Conservation (phyloP, 2,888 invertebrate species). For the Drosophila melanosoma region DNA sequence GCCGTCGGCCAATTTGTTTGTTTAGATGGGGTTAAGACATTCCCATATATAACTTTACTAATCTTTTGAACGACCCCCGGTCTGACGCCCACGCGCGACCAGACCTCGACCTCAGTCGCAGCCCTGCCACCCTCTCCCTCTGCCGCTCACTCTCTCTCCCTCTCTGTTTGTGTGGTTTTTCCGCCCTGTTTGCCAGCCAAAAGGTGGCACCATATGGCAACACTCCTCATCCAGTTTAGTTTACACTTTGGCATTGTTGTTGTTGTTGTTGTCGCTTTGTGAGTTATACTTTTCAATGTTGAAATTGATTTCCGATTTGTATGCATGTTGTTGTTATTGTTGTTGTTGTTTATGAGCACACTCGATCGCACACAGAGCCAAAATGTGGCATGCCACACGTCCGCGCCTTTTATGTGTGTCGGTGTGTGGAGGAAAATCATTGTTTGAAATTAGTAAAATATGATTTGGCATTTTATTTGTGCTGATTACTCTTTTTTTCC, state of each 20-base stretch:
- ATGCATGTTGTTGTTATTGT: conserved; percentile 37
- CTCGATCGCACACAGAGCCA: conserved; percentile 46
- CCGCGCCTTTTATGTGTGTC: conserved; percentile 35
- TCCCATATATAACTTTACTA: conserved; percentile 72
- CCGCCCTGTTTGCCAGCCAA: conserved; percentile 50
- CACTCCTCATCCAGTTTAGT: conserved; percentile 52
- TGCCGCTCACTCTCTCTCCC: neutral
- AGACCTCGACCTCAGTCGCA: conserved; percentile 57
- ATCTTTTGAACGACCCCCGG: conserved; percentile 52
- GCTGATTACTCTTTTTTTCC: conserved; percentile 3
- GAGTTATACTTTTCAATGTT: conserved; percentile 70
- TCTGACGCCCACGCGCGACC: conserved; percentile 60
- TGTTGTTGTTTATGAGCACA: conserved; percentile 49
- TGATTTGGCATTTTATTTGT: conserved; percentile 60
- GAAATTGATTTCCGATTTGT: conserved; percentile 76
- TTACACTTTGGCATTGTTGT: conserved; percentile 31
- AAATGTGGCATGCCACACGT: conserved; percentile 68
- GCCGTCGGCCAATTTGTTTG: conserved; percentile 74
- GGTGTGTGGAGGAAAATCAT: conserved; percentile 11
- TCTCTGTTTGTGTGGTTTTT: conserved; percentile 46
- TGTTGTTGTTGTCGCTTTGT: conserved; percentile 28
- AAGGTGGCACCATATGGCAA: conserved; percentile 78
- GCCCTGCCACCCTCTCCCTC: conserved; percentile 8
- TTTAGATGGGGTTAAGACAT: conserved; percentile 80
- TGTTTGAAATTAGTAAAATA: conserved; percentile 67